Conservation (phyloP, 2,888 invertebrate species). For the Trissoscelio sp. region DNA sequence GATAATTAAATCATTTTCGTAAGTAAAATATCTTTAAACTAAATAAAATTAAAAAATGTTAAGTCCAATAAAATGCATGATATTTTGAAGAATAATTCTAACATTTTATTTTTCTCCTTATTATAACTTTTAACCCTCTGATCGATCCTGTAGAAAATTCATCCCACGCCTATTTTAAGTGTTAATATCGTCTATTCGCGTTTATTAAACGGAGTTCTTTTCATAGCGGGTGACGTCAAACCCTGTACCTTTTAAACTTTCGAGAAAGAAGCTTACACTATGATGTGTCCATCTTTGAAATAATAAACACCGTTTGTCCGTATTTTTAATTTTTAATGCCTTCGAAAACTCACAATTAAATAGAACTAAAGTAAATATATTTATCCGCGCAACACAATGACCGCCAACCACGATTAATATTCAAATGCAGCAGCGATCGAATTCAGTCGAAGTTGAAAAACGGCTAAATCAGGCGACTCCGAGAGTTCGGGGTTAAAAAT, state of each 20-base stretch:
- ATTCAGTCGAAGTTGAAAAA: constrained; percentile 2
- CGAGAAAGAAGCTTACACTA: constrained; percentile 10
- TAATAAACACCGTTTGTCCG: constrained; percentile 5
- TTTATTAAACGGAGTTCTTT: background rate
- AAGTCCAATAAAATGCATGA: too few species aligned
- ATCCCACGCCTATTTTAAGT: background rate
- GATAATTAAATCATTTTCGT: too few species aligned
- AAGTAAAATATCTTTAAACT: too few species aligned
- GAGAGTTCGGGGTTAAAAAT: constrained; percentile 47
- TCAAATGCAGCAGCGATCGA: background rate
- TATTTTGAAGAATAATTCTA: too few species aligned
- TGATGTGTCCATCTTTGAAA: background rate
- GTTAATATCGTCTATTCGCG: constrained; percentile 10
- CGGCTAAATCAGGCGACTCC: constrained; percentile 16
- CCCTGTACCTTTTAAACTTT: constrained; percentile 20
- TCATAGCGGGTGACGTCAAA: constrained; percentile 31
- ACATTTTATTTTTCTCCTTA: too few species aligned
- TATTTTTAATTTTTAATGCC: constrained; percentile 29
- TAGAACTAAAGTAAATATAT: background rate
- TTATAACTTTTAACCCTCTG: background rate
- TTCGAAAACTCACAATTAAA: background rate
- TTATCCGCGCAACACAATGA: background rate
- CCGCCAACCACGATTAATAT: constrained; percentile 1
- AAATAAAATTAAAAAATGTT: too few species aligned
- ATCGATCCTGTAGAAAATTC: background rate